Conservation (phyloP, 1,140 invertebrate genomes). For the Melitaea cinxia region DNA sequence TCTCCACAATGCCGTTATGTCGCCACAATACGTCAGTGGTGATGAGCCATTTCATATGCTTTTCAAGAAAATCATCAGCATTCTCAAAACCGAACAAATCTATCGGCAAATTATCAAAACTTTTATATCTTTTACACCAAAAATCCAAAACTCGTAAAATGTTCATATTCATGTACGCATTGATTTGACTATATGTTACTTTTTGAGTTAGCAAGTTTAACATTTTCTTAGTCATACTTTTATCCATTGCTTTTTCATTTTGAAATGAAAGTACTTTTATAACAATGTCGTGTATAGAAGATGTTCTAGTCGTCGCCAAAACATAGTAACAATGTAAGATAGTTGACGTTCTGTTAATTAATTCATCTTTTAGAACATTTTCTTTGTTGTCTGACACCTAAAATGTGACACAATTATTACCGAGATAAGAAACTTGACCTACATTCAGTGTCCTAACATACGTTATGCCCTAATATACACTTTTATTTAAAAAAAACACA, state of each 20-base stretch:
- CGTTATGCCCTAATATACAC: neutral
- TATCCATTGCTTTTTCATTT: constrained; percentile 56
- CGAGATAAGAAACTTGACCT: neutral
- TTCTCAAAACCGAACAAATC: constrained; percentile 52
- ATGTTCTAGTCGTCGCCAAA: constrained; percentile 49
- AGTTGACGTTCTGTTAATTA: constrained; percentile 64
- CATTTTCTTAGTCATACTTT: constrained; percentile 53
- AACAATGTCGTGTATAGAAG: constrained; percentile 48
- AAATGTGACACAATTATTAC: constrained; percentile 3
- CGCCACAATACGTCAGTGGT: constrained; percentile 61
- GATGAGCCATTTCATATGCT: constrained; percentile 57
- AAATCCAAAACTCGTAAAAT: constrained; percentile 53
- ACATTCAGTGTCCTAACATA: neutral
- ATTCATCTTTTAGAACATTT: constrained; percentile 65
- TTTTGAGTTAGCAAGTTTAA: constrained; percentile 50
- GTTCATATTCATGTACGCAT: constrained; percentile 54
- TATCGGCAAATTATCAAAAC: constrained; percentile 54
- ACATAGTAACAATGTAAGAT: constrained; percentile 60
- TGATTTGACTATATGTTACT: constrained; percentile 40
- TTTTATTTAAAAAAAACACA: neutral
- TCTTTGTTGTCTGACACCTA: constrained; percentile 57
- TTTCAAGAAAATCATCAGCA: constrained; percentile 47
- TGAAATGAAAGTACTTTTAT: constrained; percentile 50
- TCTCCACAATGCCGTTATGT: constrained; percentile 49
- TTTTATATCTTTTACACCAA: constrained; percentile 56